phyloP scores from a whole-genome alignment of 2,797 vertebrate genomes.

The Catostomus latipinnis region DNA sequence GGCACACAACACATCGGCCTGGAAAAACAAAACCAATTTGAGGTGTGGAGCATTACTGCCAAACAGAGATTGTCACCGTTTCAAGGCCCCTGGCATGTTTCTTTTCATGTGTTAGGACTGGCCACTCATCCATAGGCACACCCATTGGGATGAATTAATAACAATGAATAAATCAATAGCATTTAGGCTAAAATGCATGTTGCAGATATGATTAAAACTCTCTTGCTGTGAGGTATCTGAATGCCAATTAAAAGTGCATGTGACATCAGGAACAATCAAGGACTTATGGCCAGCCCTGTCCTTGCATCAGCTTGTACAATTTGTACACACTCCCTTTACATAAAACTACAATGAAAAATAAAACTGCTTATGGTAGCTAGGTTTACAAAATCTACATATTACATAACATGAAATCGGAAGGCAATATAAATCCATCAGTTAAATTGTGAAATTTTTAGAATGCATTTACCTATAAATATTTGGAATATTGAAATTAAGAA shows the following conservation, averaged over 20 bases:
- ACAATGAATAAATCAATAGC: conserved; percentile 2
- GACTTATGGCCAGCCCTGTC: conserved; percentile 48
- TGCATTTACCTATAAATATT: conserved; percentile 66
- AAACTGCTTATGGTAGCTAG: conserved; percentile 38
- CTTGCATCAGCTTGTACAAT: conserved; percentile 48
- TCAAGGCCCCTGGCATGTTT: conserved; percentile 9
- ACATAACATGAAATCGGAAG: conserved; percentile 56
- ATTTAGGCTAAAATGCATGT: conserved; percentile 18
- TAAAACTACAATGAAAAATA: conserved; percentile 37
- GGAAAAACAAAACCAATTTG: conserved; percentile 44
- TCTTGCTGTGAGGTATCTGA: conserved; percentile 30
- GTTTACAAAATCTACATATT: conserved; percentile 62
- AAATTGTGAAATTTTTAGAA: conserved; percentile 61
- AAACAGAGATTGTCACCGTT: conserved; percentile 5
- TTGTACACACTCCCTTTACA: conserved; percentile 32
- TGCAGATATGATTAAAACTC: conserved; percentile 35
- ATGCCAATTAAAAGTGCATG: conserved; percentile 59
- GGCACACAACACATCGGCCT: conserved; percentile 66
- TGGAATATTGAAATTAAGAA: conserved; percentile 67
- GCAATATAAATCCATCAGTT: conserved; percentile 61
- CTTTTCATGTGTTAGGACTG: conserved; percentile 24
- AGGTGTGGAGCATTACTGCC: not conserved
- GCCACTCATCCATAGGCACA: conserved; percentile 30
- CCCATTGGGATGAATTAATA: conserved; percentile 4
- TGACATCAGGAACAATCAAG: conserved; percentile 51